Evolutionary conservation across 2,888 invertebrate species (phyloP).

Genomic region (Dermolepida albohirtum): DNA sequence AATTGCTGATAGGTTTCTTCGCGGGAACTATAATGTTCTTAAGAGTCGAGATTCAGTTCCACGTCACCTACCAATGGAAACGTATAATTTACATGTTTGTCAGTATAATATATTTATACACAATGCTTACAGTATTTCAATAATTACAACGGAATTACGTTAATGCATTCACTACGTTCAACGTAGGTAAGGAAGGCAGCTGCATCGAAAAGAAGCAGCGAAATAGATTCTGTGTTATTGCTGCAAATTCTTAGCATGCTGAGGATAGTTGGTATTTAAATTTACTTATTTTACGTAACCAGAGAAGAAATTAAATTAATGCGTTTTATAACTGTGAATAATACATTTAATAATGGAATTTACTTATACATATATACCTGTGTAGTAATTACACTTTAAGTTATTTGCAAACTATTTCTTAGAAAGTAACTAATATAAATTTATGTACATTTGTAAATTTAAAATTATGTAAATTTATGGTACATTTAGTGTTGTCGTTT

Average conservation of each 20-base stretch:
- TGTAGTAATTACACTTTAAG: background rate
- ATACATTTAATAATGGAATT: too few relatives aligned
- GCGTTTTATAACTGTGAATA: too few relatives aligned
- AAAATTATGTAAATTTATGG: too few relatives aligned
- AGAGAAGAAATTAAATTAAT: too few relatives aligned
- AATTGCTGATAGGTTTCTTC: conserved; percentile 24
- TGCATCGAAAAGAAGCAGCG: background rate
- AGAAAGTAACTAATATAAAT: too few relatives aligned
- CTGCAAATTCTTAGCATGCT: too few relatives aligned
- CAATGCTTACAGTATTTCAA: conserved; percentile 24
- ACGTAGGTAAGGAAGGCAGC: conserved; percentile 3
- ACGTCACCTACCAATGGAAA: conserved; percentile 33
- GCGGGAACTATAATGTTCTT: conserved; percentile 25
- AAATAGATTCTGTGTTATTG: too few relatives aligned
- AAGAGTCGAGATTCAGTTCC: conserved; percentile 29
- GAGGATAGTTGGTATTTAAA: too few relatives aligned
- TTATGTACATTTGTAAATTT: too few relatives aligned
- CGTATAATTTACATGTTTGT: conserved; percentile 37
- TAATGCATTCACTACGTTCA: conserved; percentile 9
- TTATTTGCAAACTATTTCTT: background rate
- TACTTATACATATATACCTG: too few relatives aligned
- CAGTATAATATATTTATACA: conserved; percentile 14
- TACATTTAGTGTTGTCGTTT: too few relatives aligned
- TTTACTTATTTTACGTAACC: too few relatives aligned
- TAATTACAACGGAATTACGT: conserved; percentile 33